Evolutionary conservation across 1,140 invertebrate genomes (phyloP), one percentile per base, ranked within the genome.

Genomic region (Hycleus phaleratus): DNA sequence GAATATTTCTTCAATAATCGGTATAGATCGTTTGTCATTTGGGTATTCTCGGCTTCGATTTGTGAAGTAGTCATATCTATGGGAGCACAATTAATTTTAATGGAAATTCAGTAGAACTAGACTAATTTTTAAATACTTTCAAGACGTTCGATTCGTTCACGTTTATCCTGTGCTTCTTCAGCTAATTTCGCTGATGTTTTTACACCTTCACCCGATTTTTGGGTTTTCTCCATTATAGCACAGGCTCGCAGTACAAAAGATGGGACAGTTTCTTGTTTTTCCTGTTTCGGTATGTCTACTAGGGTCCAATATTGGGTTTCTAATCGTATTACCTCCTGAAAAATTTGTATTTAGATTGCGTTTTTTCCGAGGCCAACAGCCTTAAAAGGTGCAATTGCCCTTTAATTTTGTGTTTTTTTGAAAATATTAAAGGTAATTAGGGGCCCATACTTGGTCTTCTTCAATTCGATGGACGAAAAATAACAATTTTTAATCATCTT

Each of bases 261-360:
- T 47, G 89, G 90, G 11, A 93, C 90, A 0, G 90, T 91, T 75
- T 94, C 91, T 65, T 91, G 89, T 70, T 93, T 93, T 67, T 93
- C 83, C 68, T 91, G 88, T 43, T 87, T 84, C 10, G 92, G 92
- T 51, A 95, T 90, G 69, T 95, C 92, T 18, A 95, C 86, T 54
- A 95, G 74, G 0, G 90, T 89, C 91, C 93, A 95, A 75, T 95
- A 94, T 71, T 95, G 90, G 2, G 91, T 92, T 77, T 95, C 93
- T 68, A 95, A 77, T 58, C 91, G 85, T 61, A 93, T 92, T 8
- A 95, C 92, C 68, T 94, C 90, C 89, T 93, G 72, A 46, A 80
- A 78, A 50, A 47, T 43, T 46, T 25, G 6, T 39, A 39, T 2
- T 18, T 18, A 18, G 18, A 18, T 18, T 1, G 18, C 18, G 18